A percentile compares a stretch with the other conserved stretches of the same genome.
Evolutionary conservation across 2,888 invertebrate species (phyloP).

Genomic region (Epinotia brunnichana): DNA sequence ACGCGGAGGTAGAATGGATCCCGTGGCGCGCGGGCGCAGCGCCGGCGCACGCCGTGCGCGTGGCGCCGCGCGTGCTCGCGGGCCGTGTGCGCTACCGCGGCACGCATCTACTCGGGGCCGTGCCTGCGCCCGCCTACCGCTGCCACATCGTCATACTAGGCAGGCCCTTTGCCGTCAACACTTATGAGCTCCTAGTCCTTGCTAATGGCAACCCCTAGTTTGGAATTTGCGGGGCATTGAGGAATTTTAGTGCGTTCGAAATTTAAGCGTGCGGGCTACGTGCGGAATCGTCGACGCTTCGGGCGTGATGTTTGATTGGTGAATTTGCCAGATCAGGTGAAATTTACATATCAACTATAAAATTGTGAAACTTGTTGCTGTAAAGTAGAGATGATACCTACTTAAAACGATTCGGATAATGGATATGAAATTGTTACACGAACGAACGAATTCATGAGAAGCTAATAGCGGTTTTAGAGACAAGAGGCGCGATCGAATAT

Average conservation of each 20-base stretch:
- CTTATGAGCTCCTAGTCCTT: constrained; percentile 71
- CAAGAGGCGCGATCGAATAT: not conserved
- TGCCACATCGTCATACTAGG: constrained; percentile 74
- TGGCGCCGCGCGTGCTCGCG: constrained; percentile 58
- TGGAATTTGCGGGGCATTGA: not conserved
- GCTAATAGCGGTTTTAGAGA: not conserved
- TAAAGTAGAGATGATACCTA: not conserved
- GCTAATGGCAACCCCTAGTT: constrained; percentile 30
- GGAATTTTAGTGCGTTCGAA: constrained; percentile 18
- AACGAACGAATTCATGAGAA: not conserved
- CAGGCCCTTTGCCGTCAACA: constrained; percentile 74
- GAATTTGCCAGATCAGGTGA: not conserved
- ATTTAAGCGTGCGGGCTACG: not conserved
- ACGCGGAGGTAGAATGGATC: constrained; percentile 67
- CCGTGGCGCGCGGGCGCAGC: constrained; percentile 62
- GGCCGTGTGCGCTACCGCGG: constrained; percentile 66
- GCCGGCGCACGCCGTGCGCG: constrained; percentile 60
- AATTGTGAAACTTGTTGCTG: not conserved
- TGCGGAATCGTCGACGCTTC: constrained; percentile 2
- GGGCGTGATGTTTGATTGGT: not conserved
- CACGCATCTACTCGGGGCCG: constrained; percentile 64
- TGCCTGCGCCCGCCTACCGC: constrained; percentile 63
- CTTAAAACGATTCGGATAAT: not conserved
- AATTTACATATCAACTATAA: not conserved
- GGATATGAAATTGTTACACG: not conserved